phyloP scores from a whole-genome alignment of 2,888 invertebrate genomes.

The Cepaea hortensis region DNA sequence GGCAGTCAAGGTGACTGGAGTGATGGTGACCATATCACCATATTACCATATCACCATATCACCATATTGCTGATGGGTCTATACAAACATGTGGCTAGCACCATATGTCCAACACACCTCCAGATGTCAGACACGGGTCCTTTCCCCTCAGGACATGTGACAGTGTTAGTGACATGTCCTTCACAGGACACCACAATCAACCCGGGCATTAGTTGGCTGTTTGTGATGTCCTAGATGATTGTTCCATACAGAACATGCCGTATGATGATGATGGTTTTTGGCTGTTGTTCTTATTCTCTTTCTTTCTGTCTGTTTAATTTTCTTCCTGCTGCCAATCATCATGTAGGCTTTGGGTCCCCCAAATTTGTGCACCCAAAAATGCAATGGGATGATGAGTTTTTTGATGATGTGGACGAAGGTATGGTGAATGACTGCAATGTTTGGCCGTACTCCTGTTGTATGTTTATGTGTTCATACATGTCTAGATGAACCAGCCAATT shows the following conservation, averaged over 20 bases:
- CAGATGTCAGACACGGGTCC: too few species aligned
- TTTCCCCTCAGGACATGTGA: too few species aligned
- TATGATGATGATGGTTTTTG: not conserved
- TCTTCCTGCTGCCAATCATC: conserved; percentile 44
- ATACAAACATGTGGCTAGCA: too few species aligned
- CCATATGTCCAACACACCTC: too few species aligned
- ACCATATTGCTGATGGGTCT: too few species aligned
- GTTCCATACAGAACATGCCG: not conserved
- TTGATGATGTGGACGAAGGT: conserved; percentile 66
- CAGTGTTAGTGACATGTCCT: too few species aligned
- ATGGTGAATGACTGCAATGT: conserved; percentile 46
- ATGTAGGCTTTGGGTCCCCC: conserved; percentile 62
- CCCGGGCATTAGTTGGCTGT: too few species aligned
- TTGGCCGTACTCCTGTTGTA: not conserved
- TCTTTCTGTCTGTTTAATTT: not conserved
- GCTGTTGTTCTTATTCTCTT: not conserved
- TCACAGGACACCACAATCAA: too few species aligned
- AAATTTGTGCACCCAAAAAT: conserved; percentile 69
- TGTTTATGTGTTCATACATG: not conserved
- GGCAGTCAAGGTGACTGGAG: too few species aligned
- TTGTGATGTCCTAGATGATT: too few species aligned
- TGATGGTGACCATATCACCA: too few species aligned
- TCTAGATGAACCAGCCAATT: conserved; percentile 2
- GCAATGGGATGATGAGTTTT: conserved; percentile 76
- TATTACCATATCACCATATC: too few species aligned